These are phyloP conservation scores for Portevinia maculata DNA, from an alignment of 2,888 invertebrate species.

Conservation along the genomic window DNA sequence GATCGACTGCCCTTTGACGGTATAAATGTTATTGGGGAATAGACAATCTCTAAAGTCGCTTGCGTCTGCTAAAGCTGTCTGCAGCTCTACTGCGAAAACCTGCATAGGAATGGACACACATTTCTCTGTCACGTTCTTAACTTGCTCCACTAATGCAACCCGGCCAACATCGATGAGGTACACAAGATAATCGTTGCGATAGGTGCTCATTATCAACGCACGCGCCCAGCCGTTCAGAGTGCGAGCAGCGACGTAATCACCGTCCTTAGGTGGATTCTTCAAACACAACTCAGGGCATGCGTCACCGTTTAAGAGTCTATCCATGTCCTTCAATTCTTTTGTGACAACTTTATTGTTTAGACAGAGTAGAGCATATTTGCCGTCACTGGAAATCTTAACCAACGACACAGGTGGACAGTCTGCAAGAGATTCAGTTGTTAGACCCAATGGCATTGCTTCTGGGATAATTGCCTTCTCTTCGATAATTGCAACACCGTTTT, in stretches of 20 bases:
- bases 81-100: conserved; percentile 71
- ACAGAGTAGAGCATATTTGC: conserved; percentile 70
- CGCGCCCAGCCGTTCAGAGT: conserved; percentile 75
- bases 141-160: conserved; percentile 70
- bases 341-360: conserved; percentile 16
- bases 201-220: conserved; percentile 72
- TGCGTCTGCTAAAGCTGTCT: conserved; percentile 35
- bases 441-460: conserved; percentile 37
- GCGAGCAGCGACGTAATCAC: conserved; percentile 74
- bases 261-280: conserved; percentile 58
- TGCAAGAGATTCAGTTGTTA: conserved; percentile 61
- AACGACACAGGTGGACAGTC: conserved; percentile 50
- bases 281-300: conserved; percentile 40
- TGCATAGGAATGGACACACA: conserved; percentile 70
- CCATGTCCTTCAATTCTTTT: conserved; percentile 28
- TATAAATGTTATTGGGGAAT: conserved; percentile 34
- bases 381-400: conserved; percentile 70
- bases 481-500: conserved; percentile 61
- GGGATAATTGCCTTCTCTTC: conserved; percentile 68
- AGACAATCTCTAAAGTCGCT: conserved; percentile 58
- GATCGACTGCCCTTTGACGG: conserved; percentile 28
- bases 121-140: conserved; percentile 71
- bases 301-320: conserved; percentile 59
- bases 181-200: conserved; percentile 71
- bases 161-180: conserved; percentile 75